phyloP scores from a whole-genome alignment of 2,113 vertebrate genomes.

The Chamaetylas fuelleborni region DNA sequence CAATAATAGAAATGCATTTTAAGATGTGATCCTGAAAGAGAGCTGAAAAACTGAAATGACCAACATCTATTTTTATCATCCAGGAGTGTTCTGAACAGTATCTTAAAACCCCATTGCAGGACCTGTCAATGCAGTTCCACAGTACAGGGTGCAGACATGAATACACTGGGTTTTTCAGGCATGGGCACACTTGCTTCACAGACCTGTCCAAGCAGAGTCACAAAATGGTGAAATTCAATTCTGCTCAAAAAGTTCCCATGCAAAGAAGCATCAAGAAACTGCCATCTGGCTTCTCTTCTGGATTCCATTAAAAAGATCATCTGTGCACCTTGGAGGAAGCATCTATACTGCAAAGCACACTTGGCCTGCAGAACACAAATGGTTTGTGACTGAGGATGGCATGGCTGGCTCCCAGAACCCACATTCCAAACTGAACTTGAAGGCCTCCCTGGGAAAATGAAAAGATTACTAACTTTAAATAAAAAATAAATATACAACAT shows the following conservation, averaged over 20 bases:
- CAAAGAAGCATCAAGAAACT: background rate
- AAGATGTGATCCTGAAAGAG: background rate
- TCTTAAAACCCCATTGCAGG: background rate
- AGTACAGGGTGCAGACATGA: background rate
- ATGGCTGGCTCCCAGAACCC: background rate
- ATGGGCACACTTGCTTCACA: background rate
- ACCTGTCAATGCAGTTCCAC: background rate
- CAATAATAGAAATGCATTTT: background rate
- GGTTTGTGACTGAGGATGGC: background rate
- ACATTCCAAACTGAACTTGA: background rate
- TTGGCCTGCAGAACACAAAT: background rate
- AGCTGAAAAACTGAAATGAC: background rate
- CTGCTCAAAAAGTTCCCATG: background rate
- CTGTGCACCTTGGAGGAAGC: background rate
- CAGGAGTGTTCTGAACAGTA: background rate
- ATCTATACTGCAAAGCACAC: background rate
- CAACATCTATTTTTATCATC: background rate
- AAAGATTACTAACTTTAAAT: background rate
- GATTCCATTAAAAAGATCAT: background rate
- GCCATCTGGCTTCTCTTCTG: background rate
- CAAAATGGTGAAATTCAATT: background rate
- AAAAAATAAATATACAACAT: background rate
- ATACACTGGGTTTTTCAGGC: background rate
- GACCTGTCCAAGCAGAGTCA: background rate
- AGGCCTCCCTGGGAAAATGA: background rate